Evolutionary conservation across 2,888 invertebrate genomes (phyloP), one percentile per base, ranked within the genome.

Genomic region (Epinotia nisella): DNA sequence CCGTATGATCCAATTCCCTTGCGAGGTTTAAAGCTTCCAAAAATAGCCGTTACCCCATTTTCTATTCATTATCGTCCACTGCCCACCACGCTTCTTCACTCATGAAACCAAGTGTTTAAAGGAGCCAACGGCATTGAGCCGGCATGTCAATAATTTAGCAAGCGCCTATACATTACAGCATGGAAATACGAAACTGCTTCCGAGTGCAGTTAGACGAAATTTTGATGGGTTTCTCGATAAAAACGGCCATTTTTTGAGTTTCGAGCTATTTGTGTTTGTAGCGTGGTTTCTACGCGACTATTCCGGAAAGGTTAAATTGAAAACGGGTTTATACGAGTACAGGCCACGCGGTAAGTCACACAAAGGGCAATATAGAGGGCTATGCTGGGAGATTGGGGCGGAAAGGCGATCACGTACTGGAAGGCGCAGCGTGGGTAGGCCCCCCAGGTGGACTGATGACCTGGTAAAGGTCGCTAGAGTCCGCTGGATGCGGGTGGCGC

Each of bases 171-270:
- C 49, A 56, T 10, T 41, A 61, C 59, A 19, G n/a, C n/a, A 39
- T 60, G 60, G 69, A 69, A 69, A 39, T 21, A 39, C 60, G 35
- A 7, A 60, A 53, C 61, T 61, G 60, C 69, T 69, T 68, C 60
- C 69, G 60, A 61, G 60, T 69, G 53, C 60, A 69, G 51, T 60
- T 53, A n/a, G 29, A 9, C 24, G 29, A n/a, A 56, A 15, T 58
- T 58, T 29, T n/a, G 9, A 58, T 58, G 29, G 15, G n/a, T 29
- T 29, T 29, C n/a, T 58, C 58, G 49, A 49, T 49, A n/a, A n/a
- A n/a, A 15, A n/a, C 9, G 15, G n/a, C 15, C 5, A 4, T 49
- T 49, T n/a, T 49, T 49, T 49, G n/a, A n/a, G 45, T 7, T 5
- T n/a, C 7, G 0, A 49, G n/a, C n/a, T 9, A 35, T 9, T 35